phyloP scores from a whole-genome alignment of 1,140 invertebrate genomes.

The Drosophila pectinifera region DNA sequence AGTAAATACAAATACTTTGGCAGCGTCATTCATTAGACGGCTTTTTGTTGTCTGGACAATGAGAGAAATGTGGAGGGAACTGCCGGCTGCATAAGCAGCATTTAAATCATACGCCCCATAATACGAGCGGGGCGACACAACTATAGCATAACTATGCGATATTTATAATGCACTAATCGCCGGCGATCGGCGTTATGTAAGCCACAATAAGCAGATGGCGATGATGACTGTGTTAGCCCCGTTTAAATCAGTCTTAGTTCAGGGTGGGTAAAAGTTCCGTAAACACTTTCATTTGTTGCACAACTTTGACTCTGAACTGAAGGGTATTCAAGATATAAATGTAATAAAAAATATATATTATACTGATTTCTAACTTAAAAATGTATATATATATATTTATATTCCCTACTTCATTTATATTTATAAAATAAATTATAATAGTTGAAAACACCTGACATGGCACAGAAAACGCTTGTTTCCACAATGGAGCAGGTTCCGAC shows the following conservation, averaged over 20 bases:
- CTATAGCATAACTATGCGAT: slow-evolving; percentile 43
- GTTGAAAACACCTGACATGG: background rate
- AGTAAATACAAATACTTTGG: slow-evolving; percentile 51
- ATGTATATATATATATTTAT: too few relatives aligned
- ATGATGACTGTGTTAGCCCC: slow-evolving; percentile 21
- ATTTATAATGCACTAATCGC: slow-evolving; percentile 70
- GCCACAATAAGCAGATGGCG: background rate
- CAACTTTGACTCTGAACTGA: slow-evolving; percentile 1
- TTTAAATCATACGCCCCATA: slow-evolving; percentile 68
- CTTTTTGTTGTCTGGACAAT: slow-evolving; percentile 57
- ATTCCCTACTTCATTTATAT: background rate
- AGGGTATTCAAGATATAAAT: background rate
- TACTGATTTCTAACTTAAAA: too few relatives aligned
- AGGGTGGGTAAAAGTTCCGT: slow-evolving; percentile 65
- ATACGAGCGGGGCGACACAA: slow-evolving; percentile 29
- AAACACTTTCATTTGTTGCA: slow-evolving; percentile 68
- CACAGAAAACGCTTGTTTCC: slow-evolving; percentile 19
- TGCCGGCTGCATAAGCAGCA: slow-evolving; percentile 49
- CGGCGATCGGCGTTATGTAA: slow-evolving; percentile 39
- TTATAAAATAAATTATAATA: background rate
- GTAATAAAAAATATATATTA: too few relatives aligned
- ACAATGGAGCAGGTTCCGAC: slow-evolving; percentile 28
- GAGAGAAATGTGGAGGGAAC: slow-evolving; percentile 39
- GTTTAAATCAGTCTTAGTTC: slow-evolving; percentile 40
- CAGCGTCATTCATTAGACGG: slow-evolving; percentile 59